Conservation (phyloP, 2,888 invertebrate species). For the Calameuta pallipes region DNA sequence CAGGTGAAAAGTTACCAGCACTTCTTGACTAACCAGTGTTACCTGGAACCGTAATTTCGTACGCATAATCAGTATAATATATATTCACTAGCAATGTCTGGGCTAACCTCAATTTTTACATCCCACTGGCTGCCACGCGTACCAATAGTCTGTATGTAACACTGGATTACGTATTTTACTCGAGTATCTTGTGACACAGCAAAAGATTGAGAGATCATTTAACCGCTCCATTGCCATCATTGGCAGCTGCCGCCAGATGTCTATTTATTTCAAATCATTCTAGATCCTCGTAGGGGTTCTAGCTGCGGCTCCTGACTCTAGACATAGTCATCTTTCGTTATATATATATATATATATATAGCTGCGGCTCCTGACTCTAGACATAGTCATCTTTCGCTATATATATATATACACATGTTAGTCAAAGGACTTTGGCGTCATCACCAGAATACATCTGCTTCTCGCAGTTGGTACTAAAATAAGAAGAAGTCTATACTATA, state of each 20-base stretch:
- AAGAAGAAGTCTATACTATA: neutral
- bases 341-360: too few species aligned
- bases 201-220: slow-evolving; percentile 37
- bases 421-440: neutral
- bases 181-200: slow-evolving; percentile 6
- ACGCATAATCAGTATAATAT: neutral
- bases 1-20: neutral
- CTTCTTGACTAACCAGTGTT: neutral
- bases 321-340: neutral
- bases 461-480: neutral
- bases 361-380: neutral
- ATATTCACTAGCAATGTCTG: neutral
- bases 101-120: neutral
- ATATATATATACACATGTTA: neutral
- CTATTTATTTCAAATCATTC: slow-evolving; percentile 33
- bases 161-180: neutral
- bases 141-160: neutral
- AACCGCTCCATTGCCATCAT: slow-evolving; percentile 26
- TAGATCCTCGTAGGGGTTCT: slow-evolving; percentile 38
- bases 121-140: neutral
- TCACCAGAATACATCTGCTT: neutral
- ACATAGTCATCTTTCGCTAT: neutral
- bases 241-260: slow-evolving; percentile 50
- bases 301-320: neutral
- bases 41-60: neutral